Base-by-base conservation (phyloP, 2,888 invertebrate genomes). In the Tholera decimalis region DNA sequence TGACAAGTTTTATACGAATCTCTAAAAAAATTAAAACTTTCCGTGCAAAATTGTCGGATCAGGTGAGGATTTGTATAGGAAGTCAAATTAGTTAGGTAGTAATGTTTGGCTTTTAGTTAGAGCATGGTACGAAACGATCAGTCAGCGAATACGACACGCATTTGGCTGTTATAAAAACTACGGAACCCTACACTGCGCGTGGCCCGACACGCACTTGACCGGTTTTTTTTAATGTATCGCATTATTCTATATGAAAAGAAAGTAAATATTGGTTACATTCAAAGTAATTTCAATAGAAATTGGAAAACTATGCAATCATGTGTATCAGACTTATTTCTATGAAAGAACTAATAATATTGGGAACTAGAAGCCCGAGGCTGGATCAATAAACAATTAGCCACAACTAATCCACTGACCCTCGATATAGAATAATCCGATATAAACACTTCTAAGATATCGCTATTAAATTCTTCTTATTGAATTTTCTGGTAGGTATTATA, bases 401-500 rank as follows among this genome's bases (percentile, higher is more conserved):
- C 20, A 35, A 18, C 9, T 26, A 50, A 55, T 41, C 49, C 15
- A n/a, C 7, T 50, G 26, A 43, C 9, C 15, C 13, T 44, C 22
- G 33, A 49, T 61, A 61, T 5, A 44, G 22, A 51, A 46, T 15
- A 18, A 20, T 66, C 37, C n/a, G 1, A 20, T 39, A 11, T 30
- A 41, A 62, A 54, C 13, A 22, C 13, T 54, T 6, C 1, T 13
- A 39, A 60, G 18, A 24, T 35, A 44, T 35, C 6, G 11, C 8
- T 13, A 56, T 54, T 57, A 15, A 44, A 47, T 35, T 57, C 20
- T 28, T 59, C n/a, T 24, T 49, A 28, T 24, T 53, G 37, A 46
- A 73, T 64, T 71, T 46, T 11, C 37, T 41, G 55, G 30, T 41
- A 2, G n/a, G n/a, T n/a, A n/a, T n/a, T n/a, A n/a, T n/a, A n/a